Evolutionary conservation across 2,888 invertebrate genomes (phyloP), one percentile per base, ranked within the genome.

Genomic region (Neoaliturus tenellus): DNA sequence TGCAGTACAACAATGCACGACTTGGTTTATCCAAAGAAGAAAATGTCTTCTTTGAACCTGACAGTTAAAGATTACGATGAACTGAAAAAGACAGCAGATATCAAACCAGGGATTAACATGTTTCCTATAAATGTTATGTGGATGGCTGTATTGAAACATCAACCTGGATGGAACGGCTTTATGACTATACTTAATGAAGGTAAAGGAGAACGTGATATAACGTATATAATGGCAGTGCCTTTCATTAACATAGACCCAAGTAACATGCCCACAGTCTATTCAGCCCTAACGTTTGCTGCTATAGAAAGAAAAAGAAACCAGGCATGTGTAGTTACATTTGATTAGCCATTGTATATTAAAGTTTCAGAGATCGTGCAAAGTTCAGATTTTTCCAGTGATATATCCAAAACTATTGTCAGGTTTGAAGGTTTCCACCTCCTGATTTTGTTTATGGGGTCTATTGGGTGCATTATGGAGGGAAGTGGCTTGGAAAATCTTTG

Each of bases 401-500:
- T 62, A 28, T 62, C 62, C 20, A 62, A 62, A n/a, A 62, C 25
- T 62, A 62, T 62, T 31, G 31, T 62, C 25, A 25, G 62, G 31
- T 25, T 62, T 62, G 62, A 25, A 62, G 62, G 62, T 31, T 62
- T 62, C 62, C 62, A 62, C 31, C 62, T 62, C 25, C 31, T n/a
- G n/a, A n/a, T n/a, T n/a, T n/a, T n/a, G n/a, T n/a, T n/a, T n/a
- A n/a, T n/a, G n/a, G n/a, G n/a, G n/a, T n/a, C n/a, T n/a, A n/a
- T n/a, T n/a, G n/a, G n/a, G n/a, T n/a, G n/a, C n/a, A n/a, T n/a
- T n/a, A 90, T 90, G 89, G 85, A 85, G 33, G 89, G 89, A 85
- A 90, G 90, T 84, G 90, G 90, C 2, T 25, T 90, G 14, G 88
- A 89, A 86, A 89, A 90, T 85, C 83, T 85, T 39, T 85, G 86